Evolutionary conservation across 2,888 invertebrate genomes (phyloP), one percentile per base, ranked within the genome.

Genomic region (Endomychus coccineus): DNA sequence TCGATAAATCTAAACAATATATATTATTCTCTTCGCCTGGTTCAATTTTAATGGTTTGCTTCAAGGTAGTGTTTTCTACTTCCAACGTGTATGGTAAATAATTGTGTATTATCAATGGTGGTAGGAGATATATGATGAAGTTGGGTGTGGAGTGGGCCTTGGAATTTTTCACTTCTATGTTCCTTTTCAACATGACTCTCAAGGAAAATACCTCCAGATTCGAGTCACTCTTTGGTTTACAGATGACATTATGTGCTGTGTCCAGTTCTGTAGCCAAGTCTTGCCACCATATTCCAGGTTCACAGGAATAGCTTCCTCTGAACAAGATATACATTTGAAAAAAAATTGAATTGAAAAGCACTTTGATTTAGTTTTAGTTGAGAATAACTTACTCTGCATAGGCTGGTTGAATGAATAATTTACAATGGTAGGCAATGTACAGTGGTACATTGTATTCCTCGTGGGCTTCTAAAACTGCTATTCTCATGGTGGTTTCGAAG

Each of bases 401-500:
- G 3, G 80, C 75, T 3, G 87, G 87, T 54, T 80, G 72, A 22
- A 86, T 64, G 59, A 78, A 81, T 35, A 89, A 67, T 46, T 80
- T 78, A 63, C 84, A 85, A 55, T 88, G 84, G 54, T 86, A 87
- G 2, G 87, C 86, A 32, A 87, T 76, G 53, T 78, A 78, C 24
- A 88, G 66, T 1, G 89, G 88, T 15, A 88, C 77, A 50, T 80
- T 78, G 59, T 78, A 86, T 0, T 74, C 73, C 51, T 83, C 80
- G 47, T 80, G 78, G 0, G 86, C 81, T 36, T 82, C 81, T 12
- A 89, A 67, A 14, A 83, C 78, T 0, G 78, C 74, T 31, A 88
- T 70, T 33, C 80, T 69, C 68, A 82, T 76, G 39, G 79, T 80
- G 42, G 83, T 80, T 45, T 80, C 80, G 56, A 83, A 85, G 0